phyloP scores from a whole-genome alignment of 2,888 invertebrate genomes.

The Drosophila maculinotata region DNA sequence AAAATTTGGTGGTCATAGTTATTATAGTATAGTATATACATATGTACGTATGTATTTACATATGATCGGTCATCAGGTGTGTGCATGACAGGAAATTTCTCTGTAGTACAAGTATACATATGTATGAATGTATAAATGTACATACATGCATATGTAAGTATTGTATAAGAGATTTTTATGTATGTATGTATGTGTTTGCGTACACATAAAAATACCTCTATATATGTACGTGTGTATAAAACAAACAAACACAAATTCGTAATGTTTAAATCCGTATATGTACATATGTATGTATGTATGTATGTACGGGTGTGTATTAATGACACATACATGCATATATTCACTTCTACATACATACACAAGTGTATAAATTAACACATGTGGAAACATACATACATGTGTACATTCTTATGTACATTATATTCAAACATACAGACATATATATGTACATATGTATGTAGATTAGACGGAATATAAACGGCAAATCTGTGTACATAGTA shows the following conservation, averaged over 20 bases:
- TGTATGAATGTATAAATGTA: conserved; percentile 1
- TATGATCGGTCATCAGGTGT: conserved; percentile 14
- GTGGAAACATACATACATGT: background rate
- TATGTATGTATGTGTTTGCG: background rate
- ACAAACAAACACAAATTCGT: conserved; percentile 11
- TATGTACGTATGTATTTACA: too few species aligned
- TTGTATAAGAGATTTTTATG: background rate
- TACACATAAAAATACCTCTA: background rate
- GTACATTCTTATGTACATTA: too few species aligned
- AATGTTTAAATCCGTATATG: conserved; percentile 3
- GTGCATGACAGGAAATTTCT: conserved; percentile 8
- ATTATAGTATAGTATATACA: too few species aligned
- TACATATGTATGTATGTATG: conserved; percentile 4
- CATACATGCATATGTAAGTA: conserved; percentile 1
- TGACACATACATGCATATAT: too few species aligned
- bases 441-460: background rate
- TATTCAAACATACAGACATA: background rate
- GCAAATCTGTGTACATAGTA: conserved; percentile 1
- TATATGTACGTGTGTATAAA: background rate
- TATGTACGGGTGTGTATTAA: background rate
- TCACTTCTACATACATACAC: background rate
- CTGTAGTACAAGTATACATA: conserved; percentile 6
- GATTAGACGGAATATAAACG: conserved; percentile 2
- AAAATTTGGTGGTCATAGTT: too few species aligned
- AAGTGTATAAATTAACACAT: background rate